Evolutionary conservation across 2,113 vertebrate genomes (phyloP), one percentile per base, ranked within the genome.

Genomic region (Microtus montanus): DNA sequence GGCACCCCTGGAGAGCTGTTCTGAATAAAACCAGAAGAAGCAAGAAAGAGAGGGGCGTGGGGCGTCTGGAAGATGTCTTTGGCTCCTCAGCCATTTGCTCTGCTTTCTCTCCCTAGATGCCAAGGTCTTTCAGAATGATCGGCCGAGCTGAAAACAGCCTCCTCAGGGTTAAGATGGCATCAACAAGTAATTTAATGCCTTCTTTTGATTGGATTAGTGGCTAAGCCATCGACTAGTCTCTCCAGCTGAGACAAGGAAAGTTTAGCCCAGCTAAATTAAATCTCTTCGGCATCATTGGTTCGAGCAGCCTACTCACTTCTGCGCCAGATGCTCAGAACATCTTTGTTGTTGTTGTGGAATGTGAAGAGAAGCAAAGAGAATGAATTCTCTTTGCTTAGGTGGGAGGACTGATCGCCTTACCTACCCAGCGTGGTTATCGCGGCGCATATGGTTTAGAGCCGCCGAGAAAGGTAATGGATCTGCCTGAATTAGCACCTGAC

Each of bases 181-280:
- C 75, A 97, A 89, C 66, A 96, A 97, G 89, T 94, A 89, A 91
- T 94, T 94, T 91, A 93, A 96, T 93, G 74, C 88, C 87, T 94
- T 86, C 38, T 41, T 91, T 96, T 90, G 94, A 97, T 96, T 97
- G 68, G 77, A 92, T 98, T 96, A 98, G 83, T 93, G 88, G 87
- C 87, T 96, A 96, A 93, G 95, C 96, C 96, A 97, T 97, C 96
- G 97, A 97, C 79, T 96, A 91, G 82, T 83, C 91, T 95, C 85
- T 96, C 89, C 97, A 96, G 95, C 95, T 91, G 95, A 98, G 88
- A 96, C 66, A 47, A 88, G 78, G 95, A 89, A 95, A 97, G 90
- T 95, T 97, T 93, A 94, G 96, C 91, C 91, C 63, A 75, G 95
- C 70, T 97, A 96, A 98, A 98, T 98, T 95, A 98, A 97, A 98